Conservation (phyloP, 2,888 invertebrate genomes). For the Leucoma salicis region DNA sequence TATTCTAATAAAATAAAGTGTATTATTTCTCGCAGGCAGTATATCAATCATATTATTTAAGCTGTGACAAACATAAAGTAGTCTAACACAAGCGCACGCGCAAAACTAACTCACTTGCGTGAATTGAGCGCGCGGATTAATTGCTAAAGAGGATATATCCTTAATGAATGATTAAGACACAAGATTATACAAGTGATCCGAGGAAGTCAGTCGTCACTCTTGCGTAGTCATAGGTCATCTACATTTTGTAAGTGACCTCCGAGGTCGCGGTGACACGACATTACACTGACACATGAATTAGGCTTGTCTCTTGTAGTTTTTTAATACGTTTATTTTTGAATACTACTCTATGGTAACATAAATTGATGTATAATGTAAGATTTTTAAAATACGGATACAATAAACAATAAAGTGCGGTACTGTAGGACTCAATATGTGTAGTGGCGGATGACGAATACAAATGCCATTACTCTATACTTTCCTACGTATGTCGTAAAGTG, state of each 20-base stretch:
- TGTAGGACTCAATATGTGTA: no score
- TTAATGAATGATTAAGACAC: slow-evolving; percentile 70
- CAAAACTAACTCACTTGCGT: slow-evolving; percentile 50
- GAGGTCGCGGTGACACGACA: not conserved
- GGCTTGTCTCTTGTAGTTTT: no score
- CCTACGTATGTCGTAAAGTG: no score
- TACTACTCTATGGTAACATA: no score
- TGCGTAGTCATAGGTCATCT: slow-evolving; percentile 14
- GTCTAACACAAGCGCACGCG: slow-evolving; percentile 37
- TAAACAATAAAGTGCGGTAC: no score
- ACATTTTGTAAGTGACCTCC: not conserved
- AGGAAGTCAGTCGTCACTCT: slow-evolving; percentile 8
- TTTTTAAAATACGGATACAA: no score
- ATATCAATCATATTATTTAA: slow-evolving; percentile 6
- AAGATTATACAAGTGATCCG: slow-evolving; percentile 41
- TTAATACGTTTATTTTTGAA: no score
- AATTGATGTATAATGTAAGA: no score
- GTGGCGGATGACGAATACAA: no score
- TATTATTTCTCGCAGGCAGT: not conserved
- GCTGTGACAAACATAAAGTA: slow-evolving; percentile 21
- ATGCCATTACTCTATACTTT: no score
- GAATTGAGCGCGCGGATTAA: slow-evolving; percentile 67
- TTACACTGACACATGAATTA: no score
- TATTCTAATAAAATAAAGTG: not conserved
- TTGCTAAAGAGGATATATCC: slow-evolving; percentile 78